A percentile compares a stretch with the other conserved stretches of the same genome.
phyloP scores from a whole-genome alignment of 2,113 vertebrate genomes.

The Donacobius atricapilla region DNA sequence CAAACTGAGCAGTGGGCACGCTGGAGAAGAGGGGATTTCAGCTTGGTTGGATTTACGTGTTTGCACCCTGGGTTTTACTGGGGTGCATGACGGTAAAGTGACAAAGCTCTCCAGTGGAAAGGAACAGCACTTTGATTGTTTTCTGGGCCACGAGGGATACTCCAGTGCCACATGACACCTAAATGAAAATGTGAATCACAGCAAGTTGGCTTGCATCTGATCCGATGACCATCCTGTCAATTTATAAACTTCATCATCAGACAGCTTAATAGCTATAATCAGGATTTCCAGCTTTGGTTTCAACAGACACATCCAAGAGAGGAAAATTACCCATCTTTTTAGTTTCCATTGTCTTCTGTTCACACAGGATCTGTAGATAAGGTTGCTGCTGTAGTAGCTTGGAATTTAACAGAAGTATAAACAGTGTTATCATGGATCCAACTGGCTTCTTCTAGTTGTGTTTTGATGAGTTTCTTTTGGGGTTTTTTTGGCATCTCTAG shows the following conservation, averaged over 20 bases:
- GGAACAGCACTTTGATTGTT: not conserved
- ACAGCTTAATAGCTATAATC: not conserved
- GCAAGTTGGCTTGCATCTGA: not conserved
- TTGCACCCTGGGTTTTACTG: not conserved
- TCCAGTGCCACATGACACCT: not conserved
- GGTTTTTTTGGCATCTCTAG: not conserved
- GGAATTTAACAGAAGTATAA: not conserved
- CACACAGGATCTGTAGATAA: not conserved
- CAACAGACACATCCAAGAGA: not conserved
- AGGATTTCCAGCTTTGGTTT: not conserved
- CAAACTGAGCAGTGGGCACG: not conserved
- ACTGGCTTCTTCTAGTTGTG: not conserved
- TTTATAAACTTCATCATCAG: not conserved
- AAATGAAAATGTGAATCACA: not conserved
- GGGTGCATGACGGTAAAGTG: not conserved
- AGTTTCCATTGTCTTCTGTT: not conserved
- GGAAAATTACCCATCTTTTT: not conserved
- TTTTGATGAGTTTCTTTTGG: not conserved
- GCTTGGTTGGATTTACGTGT: not conserved
- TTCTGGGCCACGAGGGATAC: not conserved
- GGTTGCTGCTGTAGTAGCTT: not conserved
- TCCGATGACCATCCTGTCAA: not conserved
- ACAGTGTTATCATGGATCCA: rapidly evolving
- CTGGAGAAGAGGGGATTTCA: not conserved
- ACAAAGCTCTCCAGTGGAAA: not conserved